Conservation (phyloP, 2,113 vertebrate species). For the Melierax canorus region DNA sequence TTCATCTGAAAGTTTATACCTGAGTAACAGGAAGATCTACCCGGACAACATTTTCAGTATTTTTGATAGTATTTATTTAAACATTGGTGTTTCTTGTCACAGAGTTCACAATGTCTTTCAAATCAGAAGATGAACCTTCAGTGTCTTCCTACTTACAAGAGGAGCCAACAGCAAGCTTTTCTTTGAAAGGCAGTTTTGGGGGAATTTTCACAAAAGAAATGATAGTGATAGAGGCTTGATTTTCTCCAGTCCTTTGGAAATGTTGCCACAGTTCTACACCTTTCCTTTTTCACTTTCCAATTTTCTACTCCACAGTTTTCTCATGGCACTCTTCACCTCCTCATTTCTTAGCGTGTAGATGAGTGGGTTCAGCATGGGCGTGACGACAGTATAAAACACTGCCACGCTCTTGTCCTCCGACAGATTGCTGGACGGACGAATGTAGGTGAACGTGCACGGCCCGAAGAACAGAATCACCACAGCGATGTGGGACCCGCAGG, state of each 20-base stretch:
- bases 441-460: slow-evolving; percentile 49
- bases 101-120: not conserved
- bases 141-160: not conserved
- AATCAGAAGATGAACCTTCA: not conserved
- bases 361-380: slow-evolving; percentile 57
- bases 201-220: not conserved
- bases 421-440: not conserved
- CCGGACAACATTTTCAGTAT: not conserved
- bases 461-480: slow-evolving; percentile 62
- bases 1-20: not conserved
- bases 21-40: not conserved
- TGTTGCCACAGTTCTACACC: not conserved
- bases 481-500: slow-evolving; percentile 60
- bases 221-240: not conserved
- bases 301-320: slow-evolving; percentile 21
- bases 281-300: not conserved
- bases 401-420: slow-evolving; percentile 35
- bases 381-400: slow-evolving; percentile 53
- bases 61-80: not conserved
- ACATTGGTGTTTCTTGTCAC: not conserved
- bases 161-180: not conserved
- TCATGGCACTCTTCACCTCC: slow-evolving; percentile 62
- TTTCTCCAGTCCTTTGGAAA: not conserved
- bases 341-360: slow-evolving; percentile 51
- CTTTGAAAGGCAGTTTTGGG: not conserved